Evolutionary conservation across 2,888 invertebrate genomes (phyloP).

Genomic region (Oscheius myriophilus): DNA sequence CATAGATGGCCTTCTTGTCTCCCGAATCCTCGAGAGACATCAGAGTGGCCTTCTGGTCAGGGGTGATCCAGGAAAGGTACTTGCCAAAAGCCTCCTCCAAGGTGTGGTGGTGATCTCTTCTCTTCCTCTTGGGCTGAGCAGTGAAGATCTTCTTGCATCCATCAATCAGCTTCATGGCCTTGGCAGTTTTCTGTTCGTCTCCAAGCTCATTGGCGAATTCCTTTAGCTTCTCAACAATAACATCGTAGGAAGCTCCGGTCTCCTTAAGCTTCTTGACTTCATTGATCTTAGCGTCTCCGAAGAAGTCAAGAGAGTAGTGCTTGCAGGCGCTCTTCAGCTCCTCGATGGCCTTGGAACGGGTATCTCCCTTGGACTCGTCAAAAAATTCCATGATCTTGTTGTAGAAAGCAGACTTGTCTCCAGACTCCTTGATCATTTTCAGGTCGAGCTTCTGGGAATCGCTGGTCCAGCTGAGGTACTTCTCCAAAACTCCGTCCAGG

Average conservation of each 20-base stretch:
- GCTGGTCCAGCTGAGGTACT: constrained; percentile 44
- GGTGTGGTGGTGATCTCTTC: constrained; percentile 37
- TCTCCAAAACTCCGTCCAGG: constrained; percentile 29
- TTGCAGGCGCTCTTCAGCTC: constrained; percentile 44
- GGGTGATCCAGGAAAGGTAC: constrained; percentile 44
- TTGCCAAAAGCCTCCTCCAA: constrained; percentile 30
- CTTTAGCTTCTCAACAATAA: constrained; percentile 35
- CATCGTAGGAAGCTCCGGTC: constrained; percentile 41
- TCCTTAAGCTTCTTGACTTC: constrained; percentile 54
- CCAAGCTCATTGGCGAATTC: constrained; percentile 21
- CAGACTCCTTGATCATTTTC: constrained; percentile 24
- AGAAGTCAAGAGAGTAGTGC: constrained; percentile 39
- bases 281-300: constrained; percentile 51
- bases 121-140: constrained; percentile 26
- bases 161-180: constrained; percentile 19
- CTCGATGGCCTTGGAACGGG: constrained; percentile 31
- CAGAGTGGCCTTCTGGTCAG: constrained; percentile 51
- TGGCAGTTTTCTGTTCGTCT: constrained; percentile 32
- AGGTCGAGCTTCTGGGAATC: constrained; percentile 50
- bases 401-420: constrained; percentile 30
- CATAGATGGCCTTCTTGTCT: constrained; percentile 40
- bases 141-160: constrained; percentile 41
- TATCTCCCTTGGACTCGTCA: constrained; percentile 26
- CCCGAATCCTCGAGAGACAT: constrained; percentile 49
- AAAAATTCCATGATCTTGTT: constrained; percentile 40